phyloP scores from a whole-genome alignment of 1,140 invertebrate species.

The Drosophila baimaii region DNA sequence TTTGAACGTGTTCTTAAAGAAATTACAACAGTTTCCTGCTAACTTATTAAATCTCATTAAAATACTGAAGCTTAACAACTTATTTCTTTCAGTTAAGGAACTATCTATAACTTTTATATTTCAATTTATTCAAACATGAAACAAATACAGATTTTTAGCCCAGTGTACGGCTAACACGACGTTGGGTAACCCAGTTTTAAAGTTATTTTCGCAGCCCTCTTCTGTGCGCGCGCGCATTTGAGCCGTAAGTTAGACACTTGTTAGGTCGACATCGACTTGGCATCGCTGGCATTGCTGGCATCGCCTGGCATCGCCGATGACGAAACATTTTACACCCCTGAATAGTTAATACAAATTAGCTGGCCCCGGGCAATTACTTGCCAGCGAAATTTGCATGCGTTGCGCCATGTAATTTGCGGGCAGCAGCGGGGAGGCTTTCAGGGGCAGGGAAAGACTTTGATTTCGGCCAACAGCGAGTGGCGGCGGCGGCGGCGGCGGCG shows the following conservation, averaged over 20 bases:
- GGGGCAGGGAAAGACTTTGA: constrained; percentile 25
- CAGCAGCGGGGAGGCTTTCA: background rate
- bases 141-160: background rate
- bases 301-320: constrained; percentile 30
- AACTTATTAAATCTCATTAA: no score
- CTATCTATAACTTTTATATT: background rate
- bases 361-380: constrained; percentile 41
- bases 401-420: constrained; percentile 30
- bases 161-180: constrained; percentile 14
- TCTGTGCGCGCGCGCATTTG: constrained; percentile 40
- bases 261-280: constrained; percentile 41
- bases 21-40: no score
- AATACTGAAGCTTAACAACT: no score
- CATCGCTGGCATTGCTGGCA: constrained; percentile 8
- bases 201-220: constrained; percentile 46
- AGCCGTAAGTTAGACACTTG: constrained; percentile 50
- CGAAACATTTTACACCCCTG: constrained; percentile 59
- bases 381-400: constrained; percentile 53
- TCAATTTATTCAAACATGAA: no score
- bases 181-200: constrained; percentile 65
- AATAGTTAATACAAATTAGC: constrained; percentile 68
- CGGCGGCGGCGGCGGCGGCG: no score
- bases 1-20: background rate
- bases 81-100: background rate
- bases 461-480: constrained; percentile 48